These are phyloP conservation scores for Paguma larvata DNA, from an alignment of 2,797 vertebrate species.

Conservation along the genomic window DNA sequence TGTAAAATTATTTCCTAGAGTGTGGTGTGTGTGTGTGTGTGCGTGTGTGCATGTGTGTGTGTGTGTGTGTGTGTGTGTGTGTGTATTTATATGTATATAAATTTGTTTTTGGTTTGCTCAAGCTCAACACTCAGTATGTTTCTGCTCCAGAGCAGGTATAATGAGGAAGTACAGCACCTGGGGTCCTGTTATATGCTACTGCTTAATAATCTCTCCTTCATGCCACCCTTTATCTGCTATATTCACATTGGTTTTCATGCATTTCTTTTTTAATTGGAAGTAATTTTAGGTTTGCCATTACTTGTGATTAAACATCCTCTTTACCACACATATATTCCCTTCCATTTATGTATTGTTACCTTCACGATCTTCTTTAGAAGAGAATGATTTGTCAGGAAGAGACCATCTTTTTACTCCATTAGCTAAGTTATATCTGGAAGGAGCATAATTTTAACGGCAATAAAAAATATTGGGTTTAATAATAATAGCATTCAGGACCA, in stretches of 20 bases:
- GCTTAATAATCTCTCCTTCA: slow-evolving; percentile 87
- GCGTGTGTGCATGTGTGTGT: background rate
- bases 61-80: no score
- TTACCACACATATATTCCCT: slow-evolving; percentile 85
- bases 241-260: slow-evolving; percentile 84
- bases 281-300: slow-evolving; percentile 89
- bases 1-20: slow-evolving; percentile 84
- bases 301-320: slow-evolving; percentile 84
- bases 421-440: slow-evolving; percentile 84
- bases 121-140: slow-evolving; percentile 57
- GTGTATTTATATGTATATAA: no score
- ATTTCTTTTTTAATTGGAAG: slow-evolving; percentile 90
- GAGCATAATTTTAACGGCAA: slow-evolving; percentile 85
- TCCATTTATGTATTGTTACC: slow-evolving; percentile 83
- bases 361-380: slow-evolving; percentile 75
- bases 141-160: slow-evolving; percentile 85
- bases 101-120: slow-evolving; percentile 78
- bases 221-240: slow-evolving; percentile 86
- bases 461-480: slow-evolving; percentile 89
- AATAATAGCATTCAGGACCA: slow-evolving; percentile 86
- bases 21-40: background rate
- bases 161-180: slow-evolving; percentile 86
- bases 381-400: slow-evolving; percentile 73
- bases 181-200: slow-evolving; percentile 83
- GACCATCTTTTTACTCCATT: slow-evolving; percentile 84